Evolutionary conservation across 1,140 invertebrate genomes (phyloP).

Genomic region (Trypoxylus dichotomus): DNA sequence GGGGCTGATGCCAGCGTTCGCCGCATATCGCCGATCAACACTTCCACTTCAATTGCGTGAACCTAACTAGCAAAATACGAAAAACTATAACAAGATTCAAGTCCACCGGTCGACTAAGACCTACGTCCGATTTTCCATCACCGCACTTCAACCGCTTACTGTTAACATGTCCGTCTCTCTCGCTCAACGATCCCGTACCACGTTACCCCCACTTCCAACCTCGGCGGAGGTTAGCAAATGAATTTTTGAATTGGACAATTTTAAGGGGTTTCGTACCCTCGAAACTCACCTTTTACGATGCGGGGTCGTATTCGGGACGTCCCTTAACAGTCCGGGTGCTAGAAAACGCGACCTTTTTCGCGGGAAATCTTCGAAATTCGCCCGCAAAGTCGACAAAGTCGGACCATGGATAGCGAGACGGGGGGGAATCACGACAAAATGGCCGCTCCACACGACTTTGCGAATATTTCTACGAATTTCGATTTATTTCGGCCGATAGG

Average conservation of each 20-base stretch:
- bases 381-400: slow-evolving; percentile 1
- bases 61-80: slow-evolving; percentile 13
- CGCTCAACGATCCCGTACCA: background rate
- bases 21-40: background rate
- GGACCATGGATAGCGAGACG: slow-evolving; percentile 16
- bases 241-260: background rate
- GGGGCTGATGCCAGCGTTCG: background rate
- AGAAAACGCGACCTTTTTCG: background rate
- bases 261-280: background rate
- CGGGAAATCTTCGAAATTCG: background rate
- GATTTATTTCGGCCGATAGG: background rate
- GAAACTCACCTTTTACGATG: background rate
- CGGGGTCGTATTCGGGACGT: background rate
- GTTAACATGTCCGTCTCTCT: slow-evolving; percentile 8
- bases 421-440: slow-evolving; percentile 14
- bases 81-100: slow-evolving; percentile 18
- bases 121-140: slow-evolving; percentile 18
- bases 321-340: background rate
- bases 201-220: slow-evolving; percentile 1
- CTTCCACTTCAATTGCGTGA: slow-evolving; percentile 21
- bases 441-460: background rate
- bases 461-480: background rate
- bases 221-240: slow-evolving; percentile 3
- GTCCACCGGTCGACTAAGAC: background rate
- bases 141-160: background rate